Evolutionary conservation across 2,797 vertebrate species (phyloP), one percentile per base, ranked within the genome.

Genomic region (Lithobates sylvaticus): DNA sequence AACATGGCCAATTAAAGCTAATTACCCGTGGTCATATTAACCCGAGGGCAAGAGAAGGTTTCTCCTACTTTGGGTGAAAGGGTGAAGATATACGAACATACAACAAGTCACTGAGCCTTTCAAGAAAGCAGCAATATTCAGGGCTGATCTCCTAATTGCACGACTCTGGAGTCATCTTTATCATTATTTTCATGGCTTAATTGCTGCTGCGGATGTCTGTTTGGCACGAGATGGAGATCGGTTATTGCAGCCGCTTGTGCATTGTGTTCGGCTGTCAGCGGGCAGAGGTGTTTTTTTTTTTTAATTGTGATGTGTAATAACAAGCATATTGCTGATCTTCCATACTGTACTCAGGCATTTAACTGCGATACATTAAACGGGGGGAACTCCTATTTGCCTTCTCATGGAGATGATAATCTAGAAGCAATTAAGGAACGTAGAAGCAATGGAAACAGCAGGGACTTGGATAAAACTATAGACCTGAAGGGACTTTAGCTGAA

Each of bases 1-100:
- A 87, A 68, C 69, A 87, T 26, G 61, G 72, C 86, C 81, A 84
- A 84, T 70, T 87, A 87, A 42, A 58, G 32, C 42, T 75, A 84
- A 87, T 87, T 87, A 39, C 32, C 50, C 34, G 15, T 7, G 26
- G 76, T 34, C 58, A 83, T 58, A 76, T 83, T 42, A 78, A 58
- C 47, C 65, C 50, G 44, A 0, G 65, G 77, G 39, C 34, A 76
- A 15, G 15, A 16, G 54, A 29, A 77, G 65, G 34, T 18, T 78
- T 58, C 65, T 61, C 42, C 29, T n/a, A 42, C 68, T 21, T 77
- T n/a, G 29, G 23, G 75, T 58, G 34, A 71, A 58, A 77, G 47
- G 65, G 61, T 36, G 42, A 84, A 69, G 68, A 39, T 84, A 64
- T 70, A 73, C 64, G 58, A 73, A 72, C 13, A 67, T 61, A 23